Evolutionary conservation across 2,113 vertebrate genomes (phyloP).

Genomic region (Gnathonemus longibarbis): DNA sequence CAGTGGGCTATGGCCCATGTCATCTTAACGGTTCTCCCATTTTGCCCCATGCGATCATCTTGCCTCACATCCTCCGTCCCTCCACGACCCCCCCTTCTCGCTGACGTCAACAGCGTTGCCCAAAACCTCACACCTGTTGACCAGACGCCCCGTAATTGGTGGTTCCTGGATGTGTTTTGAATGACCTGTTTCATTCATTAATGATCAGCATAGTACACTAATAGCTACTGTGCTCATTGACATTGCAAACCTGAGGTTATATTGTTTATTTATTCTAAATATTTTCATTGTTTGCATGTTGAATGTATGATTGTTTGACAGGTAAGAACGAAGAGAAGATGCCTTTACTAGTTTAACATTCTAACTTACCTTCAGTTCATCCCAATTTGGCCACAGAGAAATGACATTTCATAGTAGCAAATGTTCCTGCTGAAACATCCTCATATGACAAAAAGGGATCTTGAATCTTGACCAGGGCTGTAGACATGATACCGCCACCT

Average conservation of each 20-base stretch:
- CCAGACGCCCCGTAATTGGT: not conserved
- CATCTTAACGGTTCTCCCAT: slow-evolving; percentile 3
- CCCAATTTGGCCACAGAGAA: not conserved
- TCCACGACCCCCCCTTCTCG: not conserved
- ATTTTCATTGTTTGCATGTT: not conserved
- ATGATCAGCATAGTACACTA: not conserved
- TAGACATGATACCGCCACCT: not conserved
- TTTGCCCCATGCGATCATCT: not conserved
- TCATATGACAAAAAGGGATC: not conserved
- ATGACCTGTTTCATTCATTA: not conserved
- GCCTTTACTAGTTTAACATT: not conserved
- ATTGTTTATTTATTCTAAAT: not conserved
- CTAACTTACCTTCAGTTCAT: not conserved
- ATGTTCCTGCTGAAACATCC: not conserved
- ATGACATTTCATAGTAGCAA: not conserved
- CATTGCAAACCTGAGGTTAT: not conserved
- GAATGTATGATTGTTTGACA: not conserved
- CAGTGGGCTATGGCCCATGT: slow-evolving; percentile 17
- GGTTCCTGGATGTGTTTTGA: not conserved
- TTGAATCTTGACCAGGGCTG: not conserved
- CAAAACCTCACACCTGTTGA: not conserved
- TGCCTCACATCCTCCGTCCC: not conserved
- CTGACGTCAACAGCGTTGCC: not conserved
- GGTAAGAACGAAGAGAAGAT: not conserved
- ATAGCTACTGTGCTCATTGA: not conserved